A percentile compares a stretch with the other conserved stretches of the same genome.
phyloP scores from a whole-genome alignment of 2,797 vertebrate species.

The Lithobates pipiens region DNA sequence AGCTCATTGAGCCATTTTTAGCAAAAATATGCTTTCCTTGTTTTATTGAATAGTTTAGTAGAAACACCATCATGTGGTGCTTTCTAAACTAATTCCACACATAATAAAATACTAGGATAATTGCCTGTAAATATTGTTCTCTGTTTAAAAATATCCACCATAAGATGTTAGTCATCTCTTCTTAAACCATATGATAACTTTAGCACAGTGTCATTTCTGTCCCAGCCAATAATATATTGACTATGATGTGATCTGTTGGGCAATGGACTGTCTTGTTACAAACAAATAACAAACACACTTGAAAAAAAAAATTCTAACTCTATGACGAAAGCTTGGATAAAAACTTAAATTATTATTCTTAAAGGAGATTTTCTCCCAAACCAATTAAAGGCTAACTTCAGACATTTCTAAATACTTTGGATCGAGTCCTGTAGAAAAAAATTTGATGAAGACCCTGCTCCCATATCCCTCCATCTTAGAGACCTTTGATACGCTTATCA shows the following conservation, averaged over 20 bases:
- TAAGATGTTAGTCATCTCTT: slow-evolving; percentile 5
- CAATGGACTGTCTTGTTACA: background rate
- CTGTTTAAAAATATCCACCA: background rate
- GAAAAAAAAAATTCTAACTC: background rate
- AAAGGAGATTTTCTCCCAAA: too few relatives aligned
- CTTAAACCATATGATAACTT: too few relatives aligned
- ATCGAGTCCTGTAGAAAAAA: too few relatives aligned
- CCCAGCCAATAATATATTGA: background rate
- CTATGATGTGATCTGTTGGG: background rate
- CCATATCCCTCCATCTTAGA: too few relatives aligned
- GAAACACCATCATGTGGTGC: background rate
- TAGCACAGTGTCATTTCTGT: background rate
- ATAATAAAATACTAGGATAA: slow-evolving; percentile 2
- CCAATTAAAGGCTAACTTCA: too few relatives aligned
- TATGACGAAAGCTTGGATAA: background rate
- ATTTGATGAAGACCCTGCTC: too few relatives aligned
- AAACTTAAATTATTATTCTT: too few relatives aligned
- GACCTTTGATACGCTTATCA: too few relatives aligned
- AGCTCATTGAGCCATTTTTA: slow-evolving; percentile 64
- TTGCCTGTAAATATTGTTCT: slow-evolving; percentile 10
- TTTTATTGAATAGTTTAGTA: slow-evolving; percentile 1
- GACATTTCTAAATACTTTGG: too few relatives aligned
- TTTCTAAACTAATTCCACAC: background rate
- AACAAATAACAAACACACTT: background rate
- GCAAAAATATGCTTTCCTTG: slow-evolving; percentile 1